A percentile compares a stretch with the other conserved stretches of the same genome.
Evolutionary conservation across 2,113 vertebrate genomes (phyloP).

Genomic region (Sapayoa aenigma): DNA sequence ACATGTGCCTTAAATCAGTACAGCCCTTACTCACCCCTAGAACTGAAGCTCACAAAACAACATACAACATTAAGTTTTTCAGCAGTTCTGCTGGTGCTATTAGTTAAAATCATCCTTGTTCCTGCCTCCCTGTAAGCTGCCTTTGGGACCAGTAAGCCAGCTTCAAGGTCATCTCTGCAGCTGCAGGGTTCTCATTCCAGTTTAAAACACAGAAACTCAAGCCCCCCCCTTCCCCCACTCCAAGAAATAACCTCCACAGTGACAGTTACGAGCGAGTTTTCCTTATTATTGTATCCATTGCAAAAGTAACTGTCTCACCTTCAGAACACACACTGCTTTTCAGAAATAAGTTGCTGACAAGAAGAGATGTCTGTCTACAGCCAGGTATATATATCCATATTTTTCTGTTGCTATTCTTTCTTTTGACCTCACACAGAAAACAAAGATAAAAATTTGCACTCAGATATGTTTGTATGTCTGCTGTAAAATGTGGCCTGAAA

Average conservation of each 20-base stretch:
- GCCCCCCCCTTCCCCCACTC: neutral
- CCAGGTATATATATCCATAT: neutral
- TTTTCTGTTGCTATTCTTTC: neutral
- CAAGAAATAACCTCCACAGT: neutral
- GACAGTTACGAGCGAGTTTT: neutral
- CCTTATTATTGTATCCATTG: neutral
- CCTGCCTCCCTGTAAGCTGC: neutral
- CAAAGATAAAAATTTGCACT: neutral
- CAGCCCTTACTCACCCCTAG: neutral
- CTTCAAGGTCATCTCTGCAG: neutral
- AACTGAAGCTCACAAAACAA: neutral
- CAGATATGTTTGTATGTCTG: rapidly evolving
- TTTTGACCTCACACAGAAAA: neutral
- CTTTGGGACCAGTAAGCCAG: neutral
- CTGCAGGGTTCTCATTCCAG: neutral
- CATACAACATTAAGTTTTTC: neutral
- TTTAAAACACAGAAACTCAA: neutral
- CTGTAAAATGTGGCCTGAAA: neutral
- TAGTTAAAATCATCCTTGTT: neutral
- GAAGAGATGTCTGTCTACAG: neutral
- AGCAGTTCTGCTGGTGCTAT: neutral
- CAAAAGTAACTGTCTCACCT: neutral
- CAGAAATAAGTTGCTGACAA: neutral
- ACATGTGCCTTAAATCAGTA: neutral
- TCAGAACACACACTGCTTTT: neutral